Evolutionary conservation across 1,140 invertebrate genomes (phyloP).

Genomic region (Octopus sinensis): DNA sequence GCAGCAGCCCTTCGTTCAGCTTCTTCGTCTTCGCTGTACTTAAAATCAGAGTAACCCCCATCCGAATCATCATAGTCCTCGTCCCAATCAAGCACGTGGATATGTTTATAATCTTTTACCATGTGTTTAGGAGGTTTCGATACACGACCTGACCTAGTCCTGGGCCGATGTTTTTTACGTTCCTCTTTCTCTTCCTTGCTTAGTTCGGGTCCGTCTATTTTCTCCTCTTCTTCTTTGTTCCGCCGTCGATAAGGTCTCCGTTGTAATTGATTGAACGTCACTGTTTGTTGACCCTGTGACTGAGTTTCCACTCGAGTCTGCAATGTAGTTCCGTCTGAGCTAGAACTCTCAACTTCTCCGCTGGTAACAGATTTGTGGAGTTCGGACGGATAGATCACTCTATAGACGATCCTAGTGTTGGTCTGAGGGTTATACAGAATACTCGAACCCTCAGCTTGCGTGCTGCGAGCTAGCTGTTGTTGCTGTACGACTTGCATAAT

Average conservation of each 20-base stretch:
- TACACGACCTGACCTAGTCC: conserved; percentile 65
- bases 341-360: background rate
- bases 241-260: conserved; percentile 40
- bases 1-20: conserved; percentile 39
- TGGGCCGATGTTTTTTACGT: conserved; percentile 63
- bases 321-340: background rate
- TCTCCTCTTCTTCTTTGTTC: conserved; percentile 54
- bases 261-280: conserved; percentile 18
- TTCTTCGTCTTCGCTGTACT: conserved; percentile 61
- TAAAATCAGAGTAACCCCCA: conserved; percentile 68
- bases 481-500: conserved; percentile 66
- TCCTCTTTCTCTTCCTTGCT: conserved; percentile 62
- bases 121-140: conserved; percentile 69
- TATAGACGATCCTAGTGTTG: conserved; percentile 65
- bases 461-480: conserved; percentile 55
- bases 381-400: conserved; percentile 59
- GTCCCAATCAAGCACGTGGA: conserved; percentile 65
- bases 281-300: conserved; percentile 31
- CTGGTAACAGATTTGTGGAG: conserved; percentile 42
- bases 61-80: conserved; percentile 67
- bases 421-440: conserved; percentile 62
- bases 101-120: conserved; percentile 68
- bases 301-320: conserved; percentile 23
- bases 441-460: conserved; percentile 56
- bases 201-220: conserved; percentile 50